Evolutionary conservation across 2,888 invertebrate species (phyloP).

Genomic region (Caenorhabditis uteleia): DNA sequence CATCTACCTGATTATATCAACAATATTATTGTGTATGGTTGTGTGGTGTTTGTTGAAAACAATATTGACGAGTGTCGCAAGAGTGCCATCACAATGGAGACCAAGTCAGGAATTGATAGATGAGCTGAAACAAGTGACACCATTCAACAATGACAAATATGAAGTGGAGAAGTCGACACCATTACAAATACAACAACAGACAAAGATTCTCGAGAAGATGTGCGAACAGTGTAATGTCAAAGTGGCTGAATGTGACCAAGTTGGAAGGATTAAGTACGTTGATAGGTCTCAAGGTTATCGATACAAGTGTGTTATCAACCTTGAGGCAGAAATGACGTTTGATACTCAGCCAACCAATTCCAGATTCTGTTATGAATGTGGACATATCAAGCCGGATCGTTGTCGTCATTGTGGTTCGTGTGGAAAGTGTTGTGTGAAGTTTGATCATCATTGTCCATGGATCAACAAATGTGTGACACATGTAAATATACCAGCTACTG

Average conservation of each 20-base stretch:
- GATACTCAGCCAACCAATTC: too few species aligned
- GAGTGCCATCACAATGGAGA: conserved; percentile 45
- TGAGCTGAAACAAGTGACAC: conserved; percentile 48
- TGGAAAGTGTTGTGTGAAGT: conserved; percentile 57
- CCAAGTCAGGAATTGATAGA: conserved; percentile 40
- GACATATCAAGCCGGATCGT: conserved; percentile 59
- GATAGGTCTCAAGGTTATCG: too few species aligned
- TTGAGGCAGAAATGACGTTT: background rate
- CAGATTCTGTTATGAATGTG: conserved; percentile 58
- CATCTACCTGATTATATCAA: conserved; percentile 44
- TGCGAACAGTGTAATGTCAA: conserved; percentile 21
- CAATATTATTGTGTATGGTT: conserved; percentile 40
- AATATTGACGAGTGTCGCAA: conserved; percentile 38
- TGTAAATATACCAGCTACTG: conserved; percentile 1
- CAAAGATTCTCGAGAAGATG: conserved; percentile 41
- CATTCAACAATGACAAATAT: conserved; percentile 40
- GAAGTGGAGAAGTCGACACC: conserved; percentile 49
- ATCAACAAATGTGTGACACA: conserved; percentile 57
- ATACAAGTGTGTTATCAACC: too few species aligned
- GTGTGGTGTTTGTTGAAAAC: conserved; percentile 52
- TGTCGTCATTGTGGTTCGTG: conserved; percentile 58
- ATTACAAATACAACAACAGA: conserved; percentile 33
- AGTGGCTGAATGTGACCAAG: conserved; percentile 46
- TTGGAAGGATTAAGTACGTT: conserved; percentile 36
- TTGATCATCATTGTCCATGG: conserved; percentile 61